Conservation (phyloP, 2,113 vertebrate species). For the Aptenodytes forsteri region DNA sequence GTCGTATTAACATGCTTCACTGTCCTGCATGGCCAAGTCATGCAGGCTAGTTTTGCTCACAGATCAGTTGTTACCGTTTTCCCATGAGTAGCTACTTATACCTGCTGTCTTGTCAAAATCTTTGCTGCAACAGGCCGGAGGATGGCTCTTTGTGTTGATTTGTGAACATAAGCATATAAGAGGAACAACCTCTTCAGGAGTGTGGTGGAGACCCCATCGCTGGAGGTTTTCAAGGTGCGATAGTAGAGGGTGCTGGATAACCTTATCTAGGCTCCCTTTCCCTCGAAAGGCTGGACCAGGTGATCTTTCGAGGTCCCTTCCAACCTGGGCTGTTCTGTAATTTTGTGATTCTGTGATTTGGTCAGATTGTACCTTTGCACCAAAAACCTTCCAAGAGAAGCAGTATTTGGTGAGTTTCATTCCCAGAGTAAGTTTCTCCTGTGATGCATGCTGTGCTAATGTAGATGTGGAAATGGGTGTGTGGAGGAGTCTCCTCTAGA, state of each 20-base stretch:
- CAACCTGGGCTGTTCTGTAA: neutral
- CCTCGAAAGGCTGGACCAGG: neutral
- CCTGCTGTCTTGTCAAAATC: neutral
- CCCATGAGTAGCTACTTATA: neutral
- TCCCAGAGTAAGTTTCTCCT: neutral
- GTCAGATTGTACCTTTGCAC: neutral
- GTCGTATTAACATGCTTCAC: neutral
- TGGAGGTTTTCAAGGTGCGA: neutral
- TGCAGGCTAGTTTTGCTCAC: slow-evolving; percentile 6
- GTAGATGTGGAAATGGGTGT: rapidly evolving
- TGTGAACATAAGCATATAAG: neutral
- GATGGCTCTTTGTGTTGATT: neutral
- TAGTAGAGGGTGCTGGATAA: neutral
- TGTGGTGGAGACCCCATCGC: neutral
- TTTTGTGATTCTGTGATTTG: neutral
- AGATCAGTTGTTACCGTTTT: neutral
- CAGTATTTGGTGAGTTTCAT: neutral
- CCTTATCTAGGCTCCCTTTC: neutral
- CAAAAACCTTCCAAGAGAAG: neutral
- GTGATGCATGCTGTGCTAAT: neutral
- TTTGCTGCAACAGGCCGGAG: neutral
- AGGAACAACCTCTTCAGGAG: neutral
- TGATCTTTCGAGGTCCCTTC: neutral
- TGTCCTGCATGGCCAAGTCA: neutral
- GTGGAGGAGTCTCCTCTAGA: neutral